These are phyloP conservation scores for Lucilia sericata DNA, from an alignment of 1,140 invertebrate genomes.

Conservation along the genomic window DNA sequence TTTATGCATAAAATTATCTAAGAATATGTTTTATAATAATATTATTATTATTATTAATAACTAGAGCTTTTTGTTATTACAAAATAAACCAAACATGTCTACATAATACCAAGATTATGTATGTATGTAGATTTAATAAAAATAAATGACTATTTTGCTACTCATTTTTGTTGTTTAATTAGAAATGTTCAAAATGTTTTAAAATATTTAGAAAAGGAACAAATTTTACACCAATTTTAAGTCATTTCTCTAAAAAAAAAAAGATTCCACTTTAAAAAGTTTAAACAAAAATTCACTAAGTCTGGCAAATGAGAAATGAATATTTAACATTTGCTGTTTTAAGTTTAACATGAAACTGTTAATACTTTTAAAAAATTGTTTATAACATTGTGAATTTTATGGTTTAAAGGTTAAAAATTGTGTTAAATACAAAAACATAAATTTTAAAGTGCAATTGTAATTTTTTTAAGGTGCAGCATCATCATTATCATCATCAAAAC, in stretches of 20 bases:
- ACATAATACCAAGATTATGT: neutral
- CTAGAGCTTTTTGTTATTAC: conserved; percentile 9
- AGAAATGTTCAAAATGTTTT: conserved; percentile 40
- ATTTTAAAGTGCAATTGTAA: neutral
- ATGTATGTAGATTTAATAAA: conserved; percentile 33
- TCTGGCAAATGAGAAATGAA: too few species aligned
- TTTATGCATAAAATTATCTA: conserved; percentile 31
- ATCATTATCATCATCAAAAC: neutral
- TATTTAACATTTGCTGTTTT: too few species aligned
- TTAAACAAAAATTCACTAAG: too few species aligned
- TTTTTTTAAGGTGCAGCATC: neutral
- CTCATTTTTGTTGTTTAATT: conserved; percentile 45
- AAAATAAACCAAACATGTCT: conserved; percentile 22
- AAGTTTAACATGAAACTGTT: too few species aligned
- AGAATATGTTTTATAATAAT: conserved; percentile 15
- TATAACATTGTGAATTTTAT: too few species aligned
- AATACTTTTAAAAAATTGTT: too few species aligned
- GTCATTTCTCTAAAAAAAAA: too few species aligned
- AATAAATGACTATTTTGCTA: conserved; percentile 50
- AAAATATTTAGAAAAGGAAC: too few species aligned
- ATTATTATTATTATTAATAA: conserved; percentile 13
- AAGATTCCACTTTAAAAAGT: too few species aligned
- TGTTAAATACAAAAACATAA: neutral
- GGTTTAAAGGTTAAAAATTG: too few species aligned
- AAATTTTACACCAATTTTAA: too few species aligned